Evolutionary conservation across 2,888 invertebrate species (phyloP).

Genomic region (Boloria selene): DNA sequence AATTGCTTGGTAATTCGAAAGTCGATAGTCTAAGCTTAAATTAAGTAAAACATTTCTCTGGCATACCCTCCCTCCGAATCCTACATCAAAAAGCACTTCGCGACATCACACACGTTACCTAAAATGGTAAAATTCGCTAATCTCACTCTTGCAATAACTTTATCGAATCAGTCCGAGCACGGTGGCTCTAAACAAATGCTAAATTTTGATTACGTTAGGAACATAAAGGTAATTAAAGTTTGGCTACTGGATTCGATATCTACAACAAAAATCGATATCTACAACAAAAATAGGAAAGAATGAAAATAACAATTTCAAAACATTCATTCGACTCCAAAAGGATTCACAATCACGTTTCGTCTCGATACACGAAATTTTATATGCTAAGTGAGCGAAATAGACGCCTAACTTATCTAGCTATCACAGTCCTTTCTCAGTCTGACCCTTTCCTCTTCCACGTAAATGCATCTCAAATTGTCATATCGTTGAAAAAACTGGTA

Average conservation of each 20-base stretch:
- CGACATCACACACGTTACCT: conserved; percentile 67
- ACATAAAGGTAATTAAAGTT: conserved; percentile 47
- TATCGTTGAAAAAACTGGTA: conserved; percentile 76
- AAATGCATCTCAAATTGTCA: conserved; percentile 77
- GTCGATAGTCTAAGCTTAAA: conserved; percentile 70
- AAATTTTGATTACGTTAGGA: conserved; percentile 56
- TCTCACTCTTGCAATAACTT: conserved; percentile 70
- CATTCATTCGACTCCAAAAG: conserved; percentile 62
- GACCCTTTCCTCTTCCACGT: conserved; percentile 76
- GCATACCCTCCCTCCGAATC: conserved; percentile 64
- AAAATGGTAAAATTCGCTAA: conserved; percentile 69
- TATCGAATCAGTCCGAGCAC: conserved; percentile 71
- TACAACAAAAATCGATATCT: conserved; percentile 47
- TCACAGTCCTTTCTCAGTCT: conserved; percentile 83
- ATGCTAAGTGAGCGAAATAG: conserved; percentile 78
- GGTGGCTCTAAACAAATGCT: conserved; percentile 50
- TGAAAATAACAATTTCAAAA: conserved; percentile 47
- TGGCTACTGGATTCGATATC: conserved; percentile 50
- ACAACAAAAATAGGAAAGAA: conserved; percentile 47
- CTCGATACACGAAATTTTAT: conserved; percentile 64
- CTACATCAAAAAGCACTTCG: conserved; percentile 68
- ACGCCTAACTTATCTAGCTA: conserved; percentile 79
- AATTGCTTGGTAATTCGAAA: conserved; percentile 80
- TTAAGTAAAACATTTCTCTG: conserved; percentile 73
- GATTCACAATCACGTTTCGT: conserved; percentile 55